Evolutionary conservation across 2,797 vertebrate genomes (phyloP).

Genomic region (Darevskia nairensis): DNA sequence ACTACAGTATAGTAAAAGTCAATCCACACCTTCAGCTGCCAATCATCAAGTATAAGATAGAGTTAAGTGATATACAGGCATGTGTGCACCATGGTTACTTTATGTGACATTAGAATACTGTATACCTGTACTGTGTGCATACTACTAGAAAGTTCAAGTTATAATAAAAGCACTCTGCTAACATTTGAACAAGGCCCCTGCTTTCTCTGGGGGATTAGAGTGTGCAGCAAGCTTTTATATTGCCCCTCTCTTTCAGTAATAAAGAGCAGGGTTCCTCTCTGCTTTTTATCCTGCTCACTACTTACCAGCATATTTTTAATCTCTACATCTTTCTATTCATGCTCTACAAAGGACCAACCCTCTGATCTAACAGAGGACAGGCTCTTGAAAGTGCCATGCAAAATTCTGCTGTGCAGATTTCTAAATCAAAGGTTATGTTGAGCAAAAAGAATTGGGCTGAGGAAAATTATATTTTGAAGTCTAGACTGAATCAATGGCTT

Average conservation of each 20-base stretch:
- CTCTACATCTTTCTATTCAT: background rate
- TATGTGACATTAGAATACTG: background rate
- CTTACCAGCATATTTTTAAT: background rate
- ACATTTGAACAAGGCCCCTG: background rate
- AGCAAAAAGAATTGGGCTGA: constrained; percentile 52
- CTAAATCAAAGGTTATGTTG: constrained; percentile 55
- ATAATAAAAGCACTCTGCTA: background rate
- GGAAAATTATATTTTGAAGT: constrained; percentile 67
- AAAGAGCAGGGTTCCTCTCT: background rate
- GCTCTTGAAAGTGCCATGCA: constrained; percentile 29
- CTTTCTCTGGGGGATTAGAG: background rate
- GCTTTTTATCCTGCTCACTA: background rate
- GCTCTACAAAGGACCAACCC: background rate
- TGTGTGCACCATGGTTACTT: background rate
- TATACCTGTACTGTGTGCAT: background rate
- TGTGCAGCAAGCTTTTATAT: background rate
- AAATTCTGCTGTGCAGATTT: constrained; percentile 42
- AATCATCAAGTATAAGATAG: background rate
- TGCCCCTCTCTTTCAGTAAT: fast-evolving
- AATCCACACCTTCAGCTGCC: background rate
- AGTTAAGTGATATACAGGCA: background rate
- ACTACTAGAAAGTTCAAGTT: constrained; percentile 1
- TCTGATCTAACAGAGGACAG: constrained; percentile 31
- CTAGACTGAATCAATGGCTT: constrained; percentile 70
- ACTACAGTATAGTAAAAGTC: background rate